Conservation (phyloP, 2,888 invertebrate genomes). For the Melinaea menophilus region DNA sequence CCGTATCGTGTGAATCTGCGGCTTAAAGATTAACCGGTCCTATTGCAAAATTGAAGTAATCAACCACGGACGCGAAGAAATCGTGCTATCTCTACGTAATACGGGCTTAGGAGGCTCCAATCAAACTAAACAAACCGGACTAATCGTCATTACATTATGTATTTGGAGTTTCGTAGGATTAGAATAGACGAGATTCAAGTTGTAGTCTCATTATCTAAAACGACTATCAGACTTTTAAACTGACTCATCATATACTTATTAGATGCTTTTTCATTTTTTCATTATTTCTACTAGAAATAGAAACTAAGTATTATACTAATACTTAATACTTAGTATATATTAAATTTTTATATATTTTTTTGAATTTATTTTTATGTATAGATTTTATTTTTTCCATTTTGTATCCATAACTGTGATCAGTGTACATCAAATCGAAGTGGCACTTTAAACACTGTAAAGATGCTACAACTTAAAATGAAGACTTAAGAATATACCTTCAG, state of each 20-base stretch:
- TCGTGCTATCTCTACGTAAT: constrained; percentile 73
- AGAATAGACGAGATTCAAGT: constrained; percentile 62
- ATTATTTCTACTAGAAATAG: constrained; percentile 17
- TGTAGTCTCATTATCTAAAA: constrained; percentile 71
- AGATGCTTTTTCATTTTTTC: constrained; percentile 12
- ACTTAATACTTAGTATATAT: too few species aligned
- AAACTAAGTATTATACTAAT: not conserved
- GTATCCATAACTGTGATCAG: too few species aligned
- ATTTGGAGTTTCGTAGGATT: constrained; percentile 71
- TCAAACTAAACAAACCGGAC: constrained; percentile 75
- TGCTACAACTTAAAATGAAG: too few species aligned
- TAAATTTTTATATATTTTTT: too few species aligned
- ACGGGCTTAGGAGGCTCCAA: constrained; percentile 69
- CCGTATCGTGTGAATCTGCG: constrained; percentile 68
- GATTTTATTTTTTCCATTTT: too few species aligned
- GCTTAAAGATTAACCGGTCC: constrained; percentile 69
- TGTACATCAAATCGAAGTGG: too few species aligned
- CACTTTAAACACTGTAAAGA: too few species aligned
- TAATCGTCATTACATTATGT: constrained; percentile 73
- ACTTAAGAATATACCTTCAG: too few species aligned
- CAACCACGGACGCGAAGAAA: constrained; percentile 71
- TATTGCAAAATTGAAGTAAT: constrained; percentile 70
- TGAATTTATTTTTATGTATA: too few species aligned
- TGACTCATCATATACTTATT: constrained; percentile 19
- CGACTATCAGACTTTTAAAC: constrained; percentile 43